Conservation (phyloP, 2,888 invertebrate species). For the Tineola bisselliella region DNA sequence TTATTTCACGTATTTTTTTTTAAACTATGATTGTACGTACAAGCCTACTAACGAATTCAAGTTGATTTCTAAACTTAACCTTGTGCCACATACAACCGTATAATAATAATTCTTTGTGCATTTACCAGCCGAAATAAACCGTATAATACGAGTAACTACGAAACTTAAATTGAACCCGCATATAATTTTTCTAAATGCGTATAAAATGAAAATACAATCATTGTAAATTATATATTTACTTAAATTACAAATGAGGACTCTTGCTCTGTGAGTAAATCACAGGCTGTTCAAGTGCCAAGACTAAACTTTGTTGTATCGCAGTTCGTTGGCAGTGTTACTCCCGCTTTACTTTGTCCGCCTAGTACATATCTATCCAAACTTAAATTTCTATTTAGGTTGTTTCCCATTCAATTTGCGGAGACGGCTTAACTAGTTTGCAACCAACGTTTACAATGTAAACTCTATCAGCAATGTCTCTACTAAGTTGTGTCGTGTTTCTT, state of each 20-base stretch:
- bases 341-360: neutral
- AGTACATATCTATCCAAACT: neutral
- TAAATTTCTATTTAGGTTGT: neutral
- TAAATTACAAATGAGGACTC: too few species aligned
- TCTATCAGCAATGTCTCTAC: too few species aligned
- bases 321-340: neutral
- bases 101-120: slow-evolving; percentile 11
- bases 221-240: too few species aligned
- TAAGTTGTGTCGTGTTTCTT: too few species aligned
- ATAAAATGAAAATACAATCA: too few species aligned
- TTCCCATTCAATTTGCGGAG: neutral
- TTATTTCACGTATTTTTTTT: neutral
- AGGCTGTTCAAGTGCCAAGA: neutral
- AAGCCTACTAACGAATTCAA: slow-evolving; percentile 2
- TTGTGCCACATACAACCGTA: slow-evolving; percentile 33
- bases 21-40: neutral
- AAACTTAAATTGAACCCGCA: too few species aligned
- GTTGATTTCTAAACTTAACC: slow-evolving; percentile 41
- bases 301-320: neutral
- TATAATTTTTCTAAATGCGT: too few species aligned
- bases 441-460: too few species aligned
- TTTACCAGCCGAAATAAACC: slow-evolving; percentile 14
- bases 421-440: neutral
- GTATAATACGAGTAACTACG: too few species aligned
- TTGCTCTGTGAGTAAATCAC: neutral